Percentiles rank a stretch among this genome's conserved stretches.
Evolutionary conservation across 2,888 invertebrate species (phyloP).

Genomic region (Epirrhoe tristata): DNA sequence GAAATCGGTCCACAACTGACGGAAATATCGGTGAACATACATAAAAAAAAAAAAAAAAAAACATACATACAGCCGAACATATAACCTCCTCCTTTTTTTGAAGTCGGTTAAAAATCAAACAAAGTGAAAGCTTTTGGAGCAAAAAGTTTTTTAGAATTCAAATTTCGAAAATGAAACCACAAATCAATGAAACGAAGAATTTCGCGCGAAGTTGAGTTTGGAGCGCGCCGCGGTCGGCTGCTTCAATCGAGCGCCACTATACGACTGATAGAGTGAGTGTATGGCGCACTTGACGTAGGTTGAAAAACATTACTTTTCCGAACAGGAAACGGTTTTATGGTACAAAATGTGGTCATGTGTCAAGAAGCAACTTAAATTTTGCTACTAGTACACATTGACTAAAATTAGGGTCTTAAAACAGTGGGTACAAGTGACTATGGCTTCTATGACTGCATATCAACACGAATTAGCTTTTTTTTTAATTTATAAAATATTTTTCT

Average conservation of each 20-base stretch:
- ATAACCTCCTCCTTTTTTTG: too few species aligned
- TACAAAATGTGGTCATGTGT: neutral
- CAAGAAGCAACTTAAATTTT: neutral
- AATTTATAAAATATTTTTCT: too few species aligned
- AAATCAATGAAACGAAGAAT: conserved; percentile 13
- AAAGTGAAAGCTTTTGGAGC: neutral
- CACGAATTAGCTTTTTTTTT: too few species aligned
- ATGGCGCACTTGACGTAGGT: neutral
- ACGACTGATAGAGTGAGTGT: conserved; percentile 12
- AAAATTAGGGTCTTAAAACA: neutral
- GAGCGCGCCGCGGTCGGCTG: conserved; percentile 19
- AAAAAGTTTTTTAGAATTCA: neutral
- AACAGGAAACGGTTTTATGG: conserved; percentile 4
- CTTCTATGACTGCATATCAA: too few species aligned
- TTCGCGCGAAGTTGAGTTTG: conserved; percentile 23
- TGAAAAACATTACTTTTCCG: neutral
- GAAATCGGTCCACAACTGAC: too few species aligned
- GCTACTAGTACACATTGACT: neutral
- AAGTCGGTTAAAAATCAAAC: too few species aligned
- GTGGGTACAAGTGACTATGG: too few species aligned
- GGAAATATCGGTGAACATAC: too few species aligned
- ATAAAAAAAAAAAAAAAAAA: too few species aligned
- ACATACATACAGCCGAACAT: too few species aligned
- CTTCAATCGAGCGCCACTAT: conserved; percentile 12
- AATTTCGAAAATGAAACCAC: conserved; percentile 11